These are phyloP conservation scores for Polydesmus complanatus DNA, from an alignment of 2,888 invertebrate species.

Conservation along the genomic window DNA sequence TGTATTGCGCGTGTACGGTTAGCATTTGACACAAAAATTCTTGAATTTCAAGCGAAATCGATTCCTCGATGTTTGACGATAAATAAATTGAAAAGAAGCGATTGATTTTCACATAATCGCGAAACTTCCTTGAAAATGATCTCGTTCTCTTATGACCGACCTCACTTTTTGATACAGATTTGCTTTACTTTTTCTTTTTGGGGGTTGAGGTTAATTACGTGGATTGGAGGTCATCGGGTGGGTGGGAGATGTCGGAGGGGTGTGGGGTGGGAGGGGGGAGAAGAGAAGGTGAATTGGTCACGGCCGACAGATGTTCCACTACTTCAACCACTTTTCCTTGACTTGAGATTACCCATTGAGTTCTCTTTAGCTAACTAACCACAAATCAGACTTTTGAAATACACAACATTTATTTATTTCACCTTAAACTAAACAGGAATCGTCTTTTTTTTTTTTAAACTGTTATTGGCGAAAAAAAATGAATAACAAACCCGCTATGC, in stretches of 20 bases:
- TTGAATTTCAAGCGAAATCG: background rate
- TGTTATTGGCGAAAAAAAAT: too few species aligned
- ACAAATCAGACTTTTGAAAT: too few species aligned
- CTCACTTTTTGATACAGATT: background rate
- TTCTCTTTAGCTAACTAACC: too few species aligned
- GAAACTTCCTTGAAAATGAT: background rate
- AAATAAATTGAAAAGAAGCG: background rate
- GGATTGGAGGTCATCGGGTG: too few species aligned
- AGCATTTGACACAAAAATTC: background rate
- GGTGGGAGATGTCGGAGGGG: too few species aligned
- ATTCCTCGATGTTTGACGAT: background rate
- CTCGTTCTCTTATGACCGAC: background rate
- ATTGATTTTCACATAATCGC: background rate
- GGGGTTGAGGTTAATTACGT: background rate
- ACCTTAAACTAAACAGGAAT: too few species aligned
- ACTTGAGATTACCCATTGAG: too few species aligned
- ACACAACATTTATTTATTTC: too few species aligned
- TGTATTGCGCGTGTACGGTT: too few species aligned
- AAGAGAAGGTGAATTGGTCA: background rate
- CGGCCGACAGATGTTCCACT: background rate
- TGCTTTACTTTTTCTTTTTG: background rate
- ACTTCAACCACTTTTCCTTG: too few species aligned
- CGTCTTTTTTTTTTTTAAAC: too few species aligned
- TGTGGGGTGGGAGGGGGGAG: background rate
- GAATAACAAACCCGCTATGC: too few species aligned